Evolutionary conservation across 2,113 vertebrate genomes (phyloP), one percentile per base, ranked within the genome.

Genomic region (Rattus rattus): DNA sequence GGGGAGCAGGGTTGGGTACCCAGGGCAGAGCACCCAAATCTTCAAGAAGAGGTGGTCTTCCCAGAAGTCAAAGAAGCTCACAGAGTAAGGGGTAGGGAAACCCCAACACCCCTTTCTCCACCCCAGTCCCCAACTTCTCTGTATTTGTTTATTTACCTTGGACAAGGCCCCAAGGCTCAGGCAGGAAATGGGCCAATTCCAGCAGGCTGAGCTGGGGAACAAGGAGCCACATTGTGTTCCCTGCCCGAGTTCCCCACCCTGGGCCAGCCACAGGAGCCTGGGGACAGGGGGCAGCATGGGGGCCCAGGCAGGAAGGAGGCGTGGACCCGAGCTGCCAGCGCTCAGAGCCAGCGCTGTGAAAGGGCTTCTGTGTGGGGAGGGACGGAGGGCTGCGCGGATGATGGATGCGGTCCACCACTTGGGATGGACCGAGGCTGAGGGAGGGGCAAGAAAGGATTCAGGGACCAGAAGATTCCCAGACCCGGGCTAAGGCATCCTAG

Each of bases 61-160:
- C 26, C 47, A 33, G 80, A 69, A 81, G 39, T 85, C 76, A 54
- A 7, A 30, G 26, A 83, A 36, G 11, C 30, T 43, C 7, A 56
- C 16, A 39, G 36, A 26, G 4, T 1, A 7, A 73, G 28, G 72
- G 76, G 16, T n/a, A 86, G 73, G 80, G 80, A 94, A 89, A 79
- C 92, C 84, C 96, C 88, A 47, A 39, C n/a, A 69, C 52, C 92
- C 96, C 67, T 19, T 70, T 91, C 90, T 87, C 95, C 67, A 92
- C 90, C 79, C 94, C 72, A 73, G 95, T 95, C 96, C 96, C 81
- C 96, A 76, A 94, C 95, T 96, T 95, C 92, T 92, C 97, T 72
- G 86, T 97, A 83, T 97, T 97, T 98, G 92, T 98, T 98, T 98
- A 97, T 98, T 97, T 98, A 97, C 97, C 91, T 98, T 98, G 98